Evolutionary conservation across 2,888 invertebrate species (phyloP), one percentile per base, ranked within the genome.

Genomic region (Byasa hedistus): DNA sequence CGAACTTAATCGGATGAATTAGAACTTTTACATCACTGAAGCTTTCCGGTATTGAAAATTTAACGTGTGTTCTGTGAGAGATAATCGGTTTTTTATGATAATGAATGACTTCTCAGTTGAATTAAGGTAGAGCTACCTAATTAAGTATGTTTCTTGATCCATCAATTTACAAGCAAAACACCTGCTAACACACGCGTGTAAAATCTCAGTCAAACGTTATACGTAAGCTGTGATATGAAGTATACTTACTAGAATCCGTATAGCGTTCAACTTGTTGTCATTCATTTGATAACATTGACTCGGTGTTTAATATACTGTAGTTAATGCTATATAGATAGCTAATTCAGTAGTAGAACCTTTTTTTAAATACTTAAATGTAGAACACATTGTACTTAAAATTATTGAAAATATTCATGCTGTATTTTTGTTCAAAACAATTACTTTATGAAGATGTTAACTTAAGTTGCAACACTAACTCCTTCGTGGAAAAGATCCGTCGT

Each of bases 81-180:
- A 76, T 76, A 73, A 80, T 83, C 75, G 72, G 73, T 74, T 71
- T 75, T 73, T 78, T 78, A 84, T 83, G 82, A 67, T 80, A 81
- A 84, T 83, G 55, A 66, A 57, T n/a, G 22, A 56, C 59, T 56
- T 73, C 70, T 70, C 73, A 74, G 69, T 72, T 73, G 75, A 80
- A 80, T 85, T 83, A 84, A 84, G 86, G 78, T 81, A 82, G 79
- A 78, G 82, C 84, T 84, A 82, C 83, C 87, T 87, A 83, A 89
- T 89, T 87, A 89, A 80, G 80, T 80, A 86, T 85, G 85, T 80
- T 84, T 86, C 84, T 87, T 85, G 84, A 80, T 86, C 85, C 88
- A 90, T 89, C 87, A 86, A 89, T 90, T 80, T 87, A 70, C 82
- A 86, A 85, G 78, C 78, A 82, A 78, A 84, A 81, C 81, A 85